A percentile compares a stretch with the other conserved stretches of the same genome.
These are phyloP conservation scores for Caiman crocodilus DNA, from an alignment of 2,797 vertebrate species.

Conservation along the genomic window DNA sequence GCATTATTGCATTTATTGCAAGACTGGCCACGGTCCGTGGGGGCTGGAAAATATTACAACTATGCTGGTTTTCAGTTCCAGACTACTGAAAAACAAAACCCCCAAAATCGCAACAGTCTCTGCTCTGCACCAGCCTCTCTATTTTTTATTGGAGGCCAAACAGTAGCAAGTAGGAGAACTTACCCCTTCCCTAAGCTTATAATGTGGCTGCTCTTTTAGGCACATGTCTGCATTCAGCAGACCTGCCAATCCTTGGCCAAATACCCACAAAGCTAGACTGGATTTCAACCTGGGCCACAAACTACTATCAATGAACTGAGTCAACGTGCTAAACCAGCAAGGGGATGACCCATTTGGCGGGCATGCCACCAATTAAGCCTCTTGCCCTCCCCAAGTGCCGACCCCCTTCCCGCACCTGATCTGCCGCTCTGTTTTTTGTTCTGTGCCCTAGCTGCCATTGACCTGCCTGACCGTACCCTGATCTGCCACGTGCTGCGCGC, in stretches of 20 bases:
- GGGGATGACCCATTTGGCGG: background rate
- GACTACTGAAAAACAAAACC: background rate
- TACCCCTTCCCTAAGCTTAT: background rate
- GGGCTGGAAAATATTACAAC: background rate
- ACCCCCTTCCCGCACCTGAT: too few species aligned
- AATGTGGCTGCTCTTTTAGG: background rate
- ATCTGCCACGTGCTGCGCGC: too few species aligned
- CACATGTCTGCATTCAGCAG: fast-evolving
- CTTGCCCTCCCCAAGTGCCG: too few species aligned
- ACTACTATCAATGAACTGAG: background rate
- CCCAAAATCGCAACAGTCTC: constrained; percentile 22
- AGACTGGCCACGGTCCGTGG: background rate
- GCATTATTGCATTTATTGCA: background rate
- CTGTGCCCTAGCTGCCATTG: too few species aligned
- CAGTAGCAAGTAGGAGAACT: background rate
- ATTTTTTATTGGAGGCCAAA: background rate
- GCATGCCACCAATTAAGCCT: background rate
- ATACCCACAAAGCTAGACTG: background rate
- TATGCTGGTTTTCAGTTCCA: constrained; percentile 21
- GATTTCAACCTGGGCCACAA: background rate
- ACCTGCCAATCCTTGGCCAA: background rate
- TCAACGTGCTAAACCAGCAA: background rate
- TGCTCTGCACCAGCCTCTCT: constrained; percentile 49
- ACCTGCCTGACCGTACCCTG: too few species aligned
- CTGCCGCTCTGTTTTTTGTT: too few species aligned